Base-by-base conservation (phyloP, 2,113 vertebrate genomes). In the Pelecanus crispus region DNA sequence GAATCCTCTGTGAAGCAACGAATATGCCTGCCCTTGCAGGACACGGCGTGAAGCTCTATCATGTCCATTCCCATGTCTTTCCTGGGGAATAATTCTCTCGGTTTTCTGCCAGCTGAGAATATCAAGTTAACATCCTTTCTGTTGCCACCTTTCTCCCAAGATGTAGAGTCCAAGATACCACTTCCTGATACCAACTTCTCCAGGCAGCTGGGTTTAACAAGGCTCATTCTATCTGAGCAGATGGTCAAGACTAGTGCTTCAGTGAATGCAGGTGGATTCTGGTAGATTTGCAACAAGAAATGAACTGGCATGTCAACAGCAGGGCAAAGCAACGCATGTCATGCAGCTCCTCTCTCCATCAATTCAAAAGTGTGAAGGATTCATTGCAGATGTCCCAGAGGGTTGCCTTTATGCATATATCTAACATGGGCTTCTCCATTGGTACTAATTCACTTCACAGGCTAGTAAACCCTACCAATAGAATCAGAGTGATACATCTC, bases 1-100 rank as follows among this genome's bases (percentile, higher is more conserved):
- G 13, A 62, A 77, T 13, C 10, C 59, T 42, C 67, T 34, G 63
- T 1, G 19, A 53, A 47, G n/a, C 11, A 0, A n/a, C 12, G 53
- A 40, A 36, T 24, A 0, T 2, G 25, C 24, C 55, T 16, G 17
- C 47, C 68, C 61, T 15, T 9, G 63, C 1, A 25, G 66, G 55
- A 34, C 45, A 7, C 0, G 3, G 53, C 1, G 0, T 22, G 63
- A 31, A 86, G 32, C 12, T 68, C 66, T 24, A 6, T 16, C 10
- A 0, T 17, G 34, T 45, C 68, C 53, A 1, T 55, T 80, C 68
- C 62, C 0, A 1, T 4, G 4, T 36, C 31, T 38, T 77, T 31
- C 42, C 63, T 28, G 6, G 19, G 34, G 17, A 81, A 61, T 19
- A 31, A 9, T 15, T 52, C 11, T 47, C 56, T 31, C 29, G 44